Evolutionary conservation across 2,888 invertebrate genomes (phyloP).

Genomic region (Caenorhabditis macrosperma): DNA sequence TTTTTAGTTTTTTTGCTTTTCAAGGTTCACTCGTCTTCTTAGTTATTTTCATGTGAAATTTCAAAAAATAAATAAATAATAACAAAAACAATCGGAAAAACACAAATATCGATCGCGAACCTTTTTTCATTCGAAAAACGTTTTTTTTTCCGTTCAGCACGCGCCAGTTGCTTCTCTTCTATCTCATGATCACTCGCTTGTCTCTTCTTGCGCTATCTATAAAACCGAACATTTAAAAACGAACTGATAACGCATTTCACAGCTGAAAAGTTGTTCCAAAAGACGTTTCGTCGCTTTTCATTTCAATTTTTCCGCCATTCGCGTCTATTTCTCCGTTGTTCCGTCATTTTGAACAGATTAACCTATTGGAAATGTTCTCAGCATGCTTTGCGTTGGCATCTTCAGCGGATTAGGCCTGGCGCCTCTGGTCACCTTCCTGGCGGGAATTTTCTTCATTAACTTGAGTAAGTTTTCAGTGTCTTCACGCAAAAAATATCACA

Average conservation of each 20-base stretch:
- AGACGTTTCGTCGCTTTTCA: not conserved
- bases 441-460: conserved; percentile 71
- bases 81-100: not conserved
- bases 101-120: not conserved
- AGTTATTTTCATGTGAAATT: too few relatives aligned
- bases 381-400: not conserved
- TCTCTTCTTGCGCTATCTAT: not conserved
- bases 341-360: too few relatives aligned
- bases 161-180: not conserved
- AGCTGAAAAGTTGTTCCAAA: too few relatives aligned
- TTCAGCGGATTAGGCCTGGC: conserved; percentile 67
- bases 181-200: not conserved
- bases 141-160: not conserved
- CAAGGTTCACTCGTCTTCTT: too few relatives aligned
- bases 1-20: too few relatives aligned
- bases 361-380: conserved; percentile 7
- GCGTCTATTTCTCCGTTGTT: too few relatives aligned
- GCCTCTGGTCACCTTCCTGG: conserved; percentile 75
- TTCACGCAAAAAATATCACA: not conserved
- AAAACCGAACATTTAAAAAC: not conserved
- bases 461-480: conserved; percentile 62
- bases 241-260: not conserved
- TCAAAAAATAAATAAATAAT: not conserved
- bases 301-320: too few relatives aligned
- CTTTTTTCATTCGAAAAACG: not conserved